phyloP scores from a whole-genome alignment of 2,888 invertebrate genomes.

The Xestobium rufovillosum region DNA sequence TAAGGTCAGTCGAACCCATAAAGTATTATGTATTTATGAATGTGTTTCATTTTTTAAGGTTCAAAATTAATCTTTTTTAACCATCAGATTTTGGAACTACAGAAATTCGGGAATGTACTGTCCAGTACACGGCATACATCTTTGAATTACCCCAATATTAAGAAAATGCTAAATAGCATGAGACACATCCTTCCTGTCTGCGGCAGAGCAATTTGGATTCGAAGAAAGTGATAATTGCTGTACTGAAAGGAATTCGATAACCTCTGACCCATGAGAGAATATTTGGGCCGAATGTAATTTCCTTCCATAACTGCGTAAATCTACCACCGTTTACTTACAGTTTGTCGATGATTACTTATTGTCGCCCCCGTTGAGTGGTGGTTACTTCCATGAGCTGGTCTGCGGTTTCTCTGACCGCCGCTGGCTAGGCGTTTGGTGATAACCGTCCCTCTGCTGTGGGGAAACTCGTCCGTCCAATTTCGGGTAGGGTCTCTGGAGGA shows the following conservation, averaged over 20 bases:
- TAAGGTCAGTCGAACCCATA: too few species aligned
- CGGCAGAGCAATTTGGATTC: slow-evolving; percentile 4
- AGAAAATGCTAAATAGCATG: too few species aligned
- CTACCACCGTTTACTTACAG: slow-evolving; percentile 8
- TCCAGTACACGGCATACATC: slow-evolving; percentile 7
- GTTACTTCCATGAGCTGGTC: too few species aligned
- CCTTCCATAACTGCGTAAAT: slow-evolving; percentile 5
- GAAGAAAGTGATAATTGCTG: too few species aligned
- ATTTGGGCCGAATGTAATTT: background rate
- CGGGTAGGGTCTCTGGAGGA: slow-evolving; percentile 10
- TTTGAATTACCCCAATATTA: too few species aligned
- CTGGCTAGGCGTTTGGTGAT: slow-evolving; percentile 6
- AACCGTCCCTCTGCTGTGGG: slow-evolving; percentile 1
- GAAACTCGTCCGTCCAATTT: too few species aligned
- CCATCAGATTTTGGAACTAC: slow-evolving; percentile 12
- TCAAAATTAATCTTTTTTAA: slow-evolving; percentile 14
- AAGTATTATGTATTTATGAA: slow-evolving; percentile 16
- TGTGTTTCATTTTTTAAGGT: slow-evolving; percentile 21
- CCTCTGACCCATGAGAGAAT: slow-evolving; percentile 8
- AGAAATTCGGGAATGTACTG: slow-evolving; percentile 16
- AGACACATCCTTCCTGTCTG: too few species aligned
- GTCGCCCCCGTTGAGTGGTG: background rate
- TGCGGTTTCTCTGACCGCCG: too few species aligned
- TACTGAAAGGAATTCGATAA: slow-evolving; percentile 6
- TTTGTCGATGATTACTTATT: background rate